phyloP scores from a whole-genome alignment of 1,140 invertebrate genomes.

The Aphaenogaster ashmeadi region DNA sequence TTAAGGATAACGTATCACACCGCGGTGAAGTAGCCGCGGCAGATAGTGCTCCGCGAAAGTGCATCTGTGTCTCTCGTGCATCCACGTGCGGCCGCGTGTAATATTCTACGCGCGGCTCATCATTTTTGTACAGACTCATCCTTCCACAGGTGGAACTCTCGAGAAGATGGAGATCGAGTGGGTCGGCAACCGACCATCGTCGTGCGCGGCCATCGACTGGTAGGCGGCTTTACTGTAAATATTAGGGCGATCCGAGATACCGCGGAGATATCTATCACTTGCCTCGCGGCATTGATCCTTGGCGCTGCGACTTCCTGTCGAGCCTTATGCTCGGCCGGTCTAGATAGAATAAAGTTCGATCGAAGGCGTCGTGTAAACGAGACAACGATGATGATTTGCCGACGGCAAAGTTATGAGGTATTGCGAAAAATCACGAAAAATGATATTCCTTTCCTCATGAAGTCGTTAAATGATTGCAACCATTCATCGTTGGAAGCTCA shows the following conservation, averaged over 20 bases:
- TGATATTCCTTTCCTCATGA: not conserved
- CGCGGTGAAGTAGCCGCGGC: constrained; percentile 23
- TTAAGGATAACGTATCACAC: constrained; percentile 53
- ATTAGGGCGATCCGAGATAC: constrained; percentile 60
- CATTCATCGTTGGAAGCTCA: not conserved
- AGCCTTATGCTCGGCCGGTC: not conserved
- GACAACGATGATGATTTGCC: not conserved
- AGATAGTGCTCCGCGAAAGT: constrained; percentile 50
- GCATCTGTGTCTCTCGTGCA: constrained; percentile 57
- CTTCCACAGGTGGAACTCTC: constrained; percentile 62
- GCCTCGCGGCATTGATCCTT: constrained; percentile 61
- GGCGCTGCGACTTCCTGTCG: constrained; percentile 67
- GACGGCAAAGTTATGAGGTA: not conserved
- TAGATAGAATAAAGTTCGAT: constrained; percentile 10
- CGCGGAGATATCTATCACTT: constrained; percentile 58
- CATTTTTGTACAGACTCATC: constrained; percentile 81
- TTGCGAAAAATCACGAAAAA: not conserved
- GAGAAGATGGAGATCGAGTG: constrained; percentile 38
- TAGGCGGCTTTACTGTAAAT: constrained; percentile 74
- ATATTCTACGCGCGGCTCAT: constrained; percentile 50
- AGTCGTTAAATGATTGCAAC: not conserved
- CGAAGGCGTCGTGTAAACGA: not conserved
- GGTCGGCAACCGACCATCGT: constrained; percentile 35
- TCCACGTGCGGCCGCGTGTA: constrained; percentile 19
- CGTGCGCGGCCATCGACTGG: constrained; percentile 59